Evolutionary conservation across 2,113 vertebrate genomes (phyloP).

Genomic region (Macrotis lagotis): DNA sequence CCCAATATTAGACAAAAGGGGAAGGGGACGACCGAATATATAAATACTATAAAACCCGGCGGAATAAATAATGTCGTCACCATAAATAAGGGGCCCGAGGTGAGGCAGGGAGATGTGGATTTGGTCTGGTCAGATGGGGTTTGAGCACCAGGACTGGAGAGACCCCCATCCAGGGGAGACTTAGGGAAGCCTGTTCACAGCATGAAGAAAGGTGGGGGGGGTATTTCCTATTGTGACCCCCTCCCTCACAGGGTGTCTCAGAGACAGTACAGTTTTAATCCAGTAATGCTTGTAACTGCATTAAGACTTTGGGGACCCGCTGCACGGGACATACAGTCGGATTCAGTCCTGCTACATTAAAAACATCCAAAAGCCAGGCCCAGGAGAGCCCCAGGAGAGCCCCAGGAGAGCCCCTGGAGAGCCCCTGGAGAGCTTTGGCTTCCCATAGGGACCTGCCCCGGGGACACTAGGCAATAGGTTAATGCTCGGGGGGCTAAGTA

Average conservation of each 20-base stretch:
- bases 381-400: constrained; percentile 18
- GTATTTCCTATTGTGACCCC: not conserved
- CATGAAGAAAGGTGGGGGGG: constrained; percentile 11
- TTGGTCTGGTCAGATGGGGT: constrained; percentile 67
- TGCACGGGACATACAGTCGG: too few species aligned
- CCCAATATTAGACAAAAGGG: constrained; percentile 79
- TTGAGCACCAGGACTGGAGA: constrained; percentile 70
- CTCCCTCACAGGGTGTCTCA: constrained; percentile 26
- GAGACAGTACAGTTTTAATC: not conserved
- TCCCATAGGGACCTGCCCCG: constrained; percentile 70
- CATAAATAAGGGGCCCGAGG: constrained; percentile 78
- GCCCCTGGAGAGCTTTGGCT: not conserved
- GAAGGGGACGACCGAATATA: constrained; percentile 78
- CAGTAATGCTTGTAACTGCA: not conserved
- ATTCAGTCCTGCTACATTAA: constrained; percentile 59
- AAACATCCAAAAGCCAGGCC: too few species aligned
- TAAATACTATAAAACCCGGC: constrained; percentile 82
- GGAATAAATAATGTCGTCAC: constrained; percentile 81
- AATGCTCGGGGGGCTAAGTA: constrained; percentile 53
- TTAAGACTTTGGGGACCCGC: not conserved
- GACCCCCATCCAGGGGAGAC: constrained; percentile 45
- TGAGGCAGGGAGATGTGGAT: constrained; percentile 53
- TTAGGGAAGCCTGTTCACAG: constrained; percentile 69
- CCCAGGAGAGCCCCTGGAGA: constrained; percentile 35
- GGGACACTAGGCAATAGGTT: constrained; percentile 41